Conservation (phyloP, 35 echinoderm and acorn worm species). For the Anneissia japonica region DNA sequence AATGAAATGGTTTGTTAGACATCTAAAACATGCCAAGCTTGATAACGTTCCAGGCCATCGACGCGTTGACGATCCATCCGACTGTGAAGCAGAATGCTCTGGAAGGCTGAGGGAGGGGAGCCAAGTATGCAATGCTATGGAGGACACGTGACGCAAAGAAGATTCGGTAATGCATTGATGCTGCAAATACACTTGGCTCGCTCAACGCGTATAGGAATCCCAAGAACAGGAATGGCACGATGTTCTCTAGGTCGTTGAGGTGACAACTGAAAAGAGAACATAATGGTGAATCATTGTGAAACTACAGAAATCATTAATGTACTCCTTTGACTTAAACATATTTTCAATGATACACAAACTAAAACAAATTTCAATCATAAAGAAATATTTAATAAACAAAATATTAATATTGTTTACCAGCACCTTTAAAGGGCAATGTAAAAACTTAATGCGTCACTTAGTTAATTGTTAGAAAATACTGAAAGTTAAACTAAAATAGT, state of each 20-base stretch:
- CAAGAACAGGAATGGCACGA: slow-evolving; percentile 57
- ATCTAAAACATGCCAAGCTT: background rate
- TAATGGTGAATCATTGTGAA: too few species aligned
- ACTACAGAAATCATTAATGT: too few species aligned
- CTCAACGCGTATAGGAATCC: slow-evolving; percentile 57
- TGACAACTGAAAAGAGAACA: slow-evolving; percentile 54
- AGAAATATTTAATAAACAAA: too few species aligned
- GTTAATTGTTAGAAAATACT: too few species aligned
- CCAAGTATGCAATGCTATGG: slow-evolving; percentile 69
- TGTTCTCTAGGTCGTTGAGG: slow-evolving; percentile 86
- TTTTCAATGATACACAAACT: too few species aligned
- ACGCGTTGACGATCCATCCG: slow-evolving; percentile 49
- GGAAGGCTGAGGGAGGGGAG: slow-evolving; percentile 60
- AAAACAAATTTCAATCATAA: too few species aligned
- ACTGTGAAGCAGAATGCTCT: slow-evolving; percentile 29
- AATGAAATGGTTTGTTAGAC: too few species aligned
- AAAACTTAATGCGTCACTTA: too few species aligned
- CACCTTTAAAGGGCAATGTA: too few species aligned
- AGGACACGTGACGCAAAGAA: slow-evolving; percentile 57
- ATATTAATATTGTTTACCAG: too few species aligned
- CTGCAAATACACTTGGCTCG: slow-evolving; percentile 23
- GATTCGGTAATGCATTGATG: slow-evolving; percentile 43
- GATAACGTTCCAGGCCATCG: slow-evolving; percentile 33
- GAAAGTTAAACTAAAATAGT: too few species aligned
- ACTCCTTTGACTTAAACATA: too few species aligned